Base-by-base conservation (phyloP, 2,888 invertebrate genomes). In the Andrena praecox region DNA sequence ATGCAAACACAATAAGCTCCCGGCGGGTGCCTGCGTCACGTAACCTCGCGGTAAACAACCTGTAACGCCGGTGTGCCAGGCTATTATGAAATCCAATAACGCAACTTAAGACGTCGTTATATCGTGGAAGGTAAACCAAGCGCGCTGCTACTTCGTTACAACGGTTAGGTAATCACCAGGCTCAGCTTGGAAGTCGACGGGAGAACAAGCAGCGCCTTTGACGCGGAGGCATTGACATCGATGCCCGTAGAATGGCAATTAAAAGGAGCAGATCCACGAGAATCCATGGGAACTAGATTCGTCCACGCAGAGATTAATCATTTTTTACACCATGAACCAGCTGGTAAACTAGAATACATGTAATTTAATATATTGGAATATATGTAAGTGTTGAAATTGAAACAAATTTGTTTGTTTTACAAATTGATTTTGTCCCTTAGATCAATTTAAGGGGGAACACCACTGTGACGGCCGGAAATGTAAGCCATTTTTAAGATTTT, bases 1-100 rank as follows among this genome's bases (percentile, higher is more conserved):
- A 78, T 82, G 74, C 59, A 83, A 83, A 83, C 82, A 73, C 78
- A 83, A 82, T 83, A 83, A 83, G 82, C 78, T 62, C 59, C 33
- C 60, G 54, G 52, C 31, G 20, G 63, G 33, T 59, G 73, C 59
- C 20, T 52, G 31, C 63, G 72, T 83, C 83, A 70, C 83, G 83
- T 82, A 83, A 78, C 82, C 24, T 48, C 71, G 63, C 63, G 62
- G 62, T 60, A 82, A 73, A 82, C 82, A 74, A 70, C 35, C 67
- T 67, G 77, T 77, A 78, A 82, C 63, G 70, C 42, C 29, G 66
- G 48, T 16, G 24, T 52, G 50, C 48, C 56, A 60, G 29, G 33
- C 71, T 63, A 77, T 78, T 74, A 80, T 63, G 67, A 52, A 82
- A 82, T 83, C 77, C 74, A 78, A 83, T 82, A 78, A 82, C 70